A percentile compares a stretch with the other conserved stretches of the same genome.
Conservation (phyloP, 2,797 vertebrate species). For the Melanogrammus aeglefinus region DNA sequence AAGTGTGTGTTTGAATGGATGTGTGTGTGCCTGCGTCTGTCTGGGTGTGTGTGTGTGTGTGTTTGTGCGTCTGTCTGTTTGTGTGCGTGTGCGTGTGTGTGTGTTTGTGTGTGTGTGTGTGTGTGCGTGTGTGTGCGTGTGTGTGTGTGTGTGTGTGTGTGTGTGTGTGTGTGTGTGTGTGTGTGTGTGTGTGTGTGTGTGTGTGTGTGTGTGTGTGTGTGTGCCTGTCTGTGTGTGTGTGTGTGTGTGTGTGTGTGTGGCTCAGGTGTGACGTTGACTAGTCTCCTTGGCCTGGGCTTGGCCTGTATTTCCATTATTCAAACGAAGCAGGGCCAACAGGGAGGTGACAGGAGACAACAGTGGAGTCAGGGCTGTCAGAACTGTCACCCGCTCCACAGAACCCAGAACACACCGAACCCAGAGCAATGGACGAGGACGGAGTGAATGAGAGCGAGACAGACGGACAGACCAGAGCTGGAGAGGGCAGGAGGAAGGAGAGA, state of each 20-base stretch:
- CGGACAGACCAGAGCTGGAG: conserved; percentile 21
- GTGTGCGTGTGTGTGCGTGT: conserved; percentile 15
- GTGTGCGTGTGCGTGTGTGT: conserved; percentile 26
- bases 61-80: conserved; percentile 33
- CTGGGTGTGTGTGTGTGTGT: conserved; percentile 13
- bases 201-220: conserved; percentile 44
- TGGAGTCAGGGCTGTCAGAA: conserved; percentile 65
- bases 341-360: conserved; percentile 71
- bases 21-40: conserved; percentile 12
- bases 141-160: conserved; percentile 40
- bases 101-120: conserved; percentile 22
- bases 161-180: conserved; percentile 16
- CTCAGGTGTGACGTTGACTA: conserved; percentile 55
- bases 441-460: conserved; percentile 40
- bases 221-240: conserved; percentile 22
- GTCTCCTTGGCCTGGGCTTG: conserved; percentile 59
- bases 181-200: conserved; percentile 18
- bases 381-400: conserved; percentile 76
- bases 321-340: conserved; percentile 68
- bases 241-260: conserved; percentile 30
- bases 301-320: conserved; percentile 76
- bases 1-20: too few species aligned
- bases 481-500: neutral
- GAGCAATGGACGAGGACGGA: conserved; percentile 2
- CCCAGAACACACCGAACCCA: conserved; percentile 72